Evolutionary conservation across 2,113 vertebrate genomes (phyloP).

Genomic region (Felis chaus): DNA sequence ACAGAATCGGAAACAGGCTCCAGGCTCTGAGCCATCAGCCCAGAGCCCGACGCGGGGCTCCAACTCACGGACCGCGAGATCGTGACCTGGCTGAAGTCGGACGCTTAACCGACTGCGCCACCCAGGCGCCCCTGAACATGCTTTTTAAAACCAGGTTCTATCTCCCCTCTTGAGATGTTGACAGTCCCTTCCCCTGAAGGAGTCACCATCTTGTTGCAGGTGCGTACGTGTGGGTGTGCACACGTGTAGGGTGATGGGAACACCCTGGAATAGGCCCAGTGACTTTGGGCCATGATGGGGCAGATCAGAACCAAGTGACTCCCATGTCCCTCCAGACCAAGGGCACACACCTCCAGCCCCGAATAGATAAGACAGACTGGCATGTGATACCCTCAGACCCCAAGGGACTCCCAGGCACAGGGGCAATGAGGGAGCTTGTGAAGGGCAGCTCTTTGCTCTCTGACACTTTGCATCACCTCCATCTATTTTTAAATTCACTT

Average conservation of each 20-base stretch:
- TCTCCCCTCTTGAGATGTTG: not conserved
- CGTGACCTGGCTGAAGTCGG: no score
- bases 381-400: no score
- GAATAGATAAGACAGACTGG: not conserved
- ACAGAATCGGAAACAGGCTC: no score
- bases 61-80: no score
- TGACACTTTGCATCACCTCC: not conserved
- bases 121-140: no score
- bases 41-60: no score
- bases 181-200: not conserved
- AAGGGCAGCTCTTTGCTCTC: not conserved
- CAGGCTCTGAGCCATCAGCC: no score
- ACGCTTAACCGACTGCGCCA: no score
- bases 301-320: not conserved
- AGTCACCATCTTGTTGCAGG: not conserved
- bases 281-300: not conserved
- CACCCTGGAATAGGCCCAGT: not conserved
- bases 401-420: not conserved
- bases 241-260: not conserved
- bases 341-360: not conserved
- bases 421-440: accelerated
- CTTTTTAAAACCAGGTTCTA: not conserved
- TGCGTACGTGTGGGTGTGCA: no score
- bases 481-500: not conserved
- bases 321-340: not conserved